Evolutionary conservation across 2,113 vertebrate species (phyloP).

Genomic region (Crocuta crocuta): DNA sequence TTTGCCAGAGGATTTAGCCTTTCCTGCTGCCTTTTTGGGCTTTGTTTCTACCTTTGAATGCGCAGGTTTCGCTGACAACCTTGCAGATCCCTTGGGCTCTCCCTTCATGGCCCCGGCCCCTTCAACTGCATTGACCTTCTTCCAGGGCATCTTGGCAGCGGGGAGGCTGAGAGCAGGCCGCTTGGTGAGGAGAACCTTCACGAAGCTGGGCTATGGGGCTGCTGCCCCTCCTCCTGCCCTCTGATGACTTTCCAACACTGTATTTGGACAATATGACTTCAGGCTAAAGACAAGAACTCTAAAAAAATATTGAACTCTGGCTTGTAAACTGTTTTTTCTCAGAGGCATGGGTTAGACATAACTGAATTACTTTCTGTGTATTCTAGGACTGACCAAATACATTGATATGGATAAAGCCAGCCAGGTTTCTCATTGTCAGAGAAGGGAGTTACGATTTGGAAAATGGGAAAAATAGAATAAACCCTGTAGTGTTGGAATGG

Average conservation of each 20-base stretch:
- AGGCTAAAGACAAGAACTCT: conserved; percentile 6
- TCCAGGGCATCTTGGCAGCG: not conserved
- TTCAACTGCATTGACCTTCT: not conserved
- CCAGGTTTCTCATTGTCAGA: conserved; percentile 18
- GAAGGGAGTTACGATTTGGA: not conserved
- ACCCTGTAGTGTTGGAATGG: not conserved
- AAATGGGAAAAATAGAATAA: not conserved
- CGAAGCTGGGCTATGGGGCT: not conserved
- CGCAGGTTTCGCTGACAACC: not conserved
- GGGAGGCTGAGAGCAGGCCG: not conserved
- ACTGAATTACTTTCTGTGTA: conserved; percentile 61
- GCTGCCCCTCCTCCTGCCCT: not conserved
- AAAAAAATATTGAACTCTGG: conserved; percentile 50
- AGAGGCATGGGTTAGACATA: not conserved
- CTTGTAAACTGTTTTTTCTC: conserved; percentile 55
- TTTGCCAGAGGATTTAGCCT: conserved; percentile 2
- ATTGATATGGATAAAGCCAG: conserved; percentile 36
- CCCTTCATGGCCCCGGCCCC: not conserved
- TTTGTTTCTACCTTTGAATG: not conserved
- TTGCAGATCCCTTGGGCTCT: not conserved
- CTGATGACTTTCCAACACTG: conserved; percentile 43
- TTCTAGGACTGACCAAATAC: conserved; percentile 60
- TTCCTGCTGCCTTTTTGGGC: not conserved
- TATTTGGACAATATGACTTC: conserved; percentile 49
- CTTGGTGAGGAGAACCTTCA: not conserved